These are phyloP conservation scores for Syrmaticus mikado DNA, from an alignment of 2,113 vertebrate genomes.

Conservation along the genomic window DNA sequence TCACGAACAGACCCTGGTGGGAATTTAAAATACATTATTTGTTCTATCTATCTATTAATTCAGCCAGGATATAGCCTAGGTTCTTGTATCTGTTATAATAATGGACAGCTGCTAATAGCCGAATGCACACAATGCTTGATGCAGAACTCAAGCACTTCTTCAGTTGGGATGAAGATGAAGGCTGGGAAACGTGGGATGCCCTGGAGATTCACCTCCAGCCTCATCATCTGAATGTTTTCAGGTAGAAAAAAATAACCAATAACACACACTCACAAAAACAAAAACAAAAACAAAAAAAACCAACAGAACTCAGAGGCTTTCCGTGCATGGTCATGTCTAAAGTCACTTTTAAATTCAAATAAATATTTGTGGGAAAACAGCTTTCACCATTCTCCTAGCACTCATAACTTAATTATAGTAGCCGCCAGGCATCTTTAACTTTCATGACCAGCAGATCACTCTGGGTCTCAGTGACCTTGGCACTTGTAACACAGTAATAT, in stretches of 20 bases:
- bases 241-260: not conserved
- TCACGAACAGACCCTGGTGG: not conserved
- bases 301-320: not conserved
- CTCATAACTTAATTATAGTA: constrained; percentile 67
- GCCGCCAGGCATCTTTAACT: constrained; percentile 62
- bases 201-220: not conserved
- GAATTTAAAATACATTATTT: not conserved
- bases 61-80: not conserved
- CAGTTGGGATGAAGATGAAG: not conserved
- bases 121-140: not conserved
- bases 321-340: not conserved
- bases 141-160: not conserved
- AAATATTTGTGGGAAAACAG: constrained; percentile 65
- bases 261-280: not conserved
- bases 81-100: not conserved
- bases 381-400: constrained; percentile 35
- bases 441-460: constrained; percentile 47
- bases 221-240: not conserved
- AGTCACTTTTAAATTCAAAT: constrained; percentile 54
- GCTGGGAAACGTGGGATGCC: not conserved
- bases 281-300: not conserved
- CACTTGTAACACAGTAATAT: constrained; percentile 7
- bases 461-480: constrained; percentile 48
- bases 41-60: not conserved
- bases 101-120: not conserved